phyloP scores from a whole-genome alignment of 2,113 vertebrate species.

The Ciconia stormi region DNA sequence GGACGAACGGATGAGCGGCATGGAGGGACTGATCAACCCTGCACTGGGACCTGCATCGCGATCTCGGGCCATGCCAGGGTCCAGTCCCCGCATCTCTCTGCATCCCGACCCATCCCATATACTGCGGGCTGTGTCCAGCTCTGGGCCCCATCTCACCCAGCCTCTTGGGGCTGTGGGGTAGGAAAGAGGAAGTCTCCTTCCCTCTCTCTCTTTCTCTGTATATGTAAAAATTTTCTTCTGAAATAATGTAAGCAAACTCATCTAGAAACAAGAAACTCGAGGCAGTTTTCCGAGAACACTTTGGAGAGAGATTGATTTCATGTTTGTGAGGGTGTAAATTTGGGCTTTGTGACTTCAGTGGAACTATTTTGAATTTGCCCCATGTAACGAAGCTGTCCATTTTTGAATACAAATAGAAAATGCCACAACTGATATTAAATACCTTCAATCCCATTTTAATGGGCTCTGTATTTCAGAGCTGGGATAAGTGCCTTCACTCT shows the following conservation, averaged over 20 bases:
- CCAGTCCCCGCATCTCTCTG: not conserved
- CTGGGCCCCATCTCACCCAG: not conserved
- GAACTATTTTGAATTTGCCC: not conserved
- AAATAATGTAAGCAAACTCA: not conserved
- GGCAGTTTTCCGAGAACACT: not conserved
- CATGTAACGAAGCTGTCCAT: not conserved
- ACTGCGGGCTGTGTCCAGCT: accelerated
- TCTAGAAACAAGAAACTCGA: not conserved
- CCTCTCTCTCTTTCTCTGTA: not conserved
- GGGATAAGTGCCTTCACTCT: not conserved
- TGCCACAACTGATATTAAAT: not conserved
- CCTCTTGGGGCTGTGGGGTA: not conserved
- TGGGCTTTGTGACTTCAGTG: not conserved
- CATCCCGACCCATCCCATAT: not conserved
- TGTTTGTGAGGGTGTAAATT: not conserved
- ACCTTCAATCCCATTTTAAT: not conserved
- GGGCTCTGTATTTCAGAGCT: not conserved
- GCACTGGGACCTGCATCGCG: accelerated
- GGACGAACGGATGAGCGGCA: not conserved
- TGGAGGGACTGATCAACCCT: not conserved
- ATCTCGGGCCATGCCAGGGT: not conserved
- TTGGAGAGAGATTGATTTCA: not conserved
- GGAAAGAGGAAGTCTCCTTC: not conserved
- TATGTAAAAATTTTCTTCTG: not conserved
- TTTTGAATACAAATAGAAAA: not conserved